Evolutionary conservation across 2,113 vertebrate genomes (phyloP).

Genomic region (Coturnix japonica): DNA sequence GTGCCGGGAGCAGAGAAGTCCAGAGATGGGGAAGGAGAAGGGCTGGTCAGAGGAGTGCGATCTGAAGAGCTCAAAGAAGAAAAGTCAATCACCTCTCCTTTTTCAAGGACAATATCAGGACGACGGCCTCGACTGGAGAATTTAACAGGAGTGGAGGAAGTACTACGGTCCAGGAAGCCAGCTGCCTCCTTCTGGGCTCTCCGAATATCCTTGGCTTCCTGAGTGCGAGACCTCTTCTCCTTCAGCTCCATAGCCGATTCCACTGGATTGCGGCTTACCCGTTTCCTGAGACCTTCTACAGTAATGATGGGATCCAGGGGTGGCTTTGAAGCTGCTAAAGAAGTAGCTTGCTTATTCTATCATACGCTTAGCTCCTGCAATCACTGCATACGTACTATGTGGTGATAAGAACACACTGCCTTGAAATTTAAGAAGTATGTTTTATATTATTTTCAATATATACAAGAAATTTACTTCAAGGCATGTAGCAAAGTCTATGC

Average conservation of each 20-base stretch:
- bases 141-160: slow-evolving; percentile 90
- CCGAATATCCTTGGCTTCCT: slow-evolving; percentile 97
- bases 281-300: slow-evolving; percentile 90
- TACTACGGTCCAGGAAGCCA: slow-evolving; percentile 84
- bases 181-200: slow-evolving; percentile 94
- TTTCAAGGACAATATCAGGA: slow-evolving; percentile 87
- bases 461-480: neutral
- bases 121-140: slow-evolving; percentile 79
- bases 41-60: slow-evolving; percentile 92
- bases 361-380: neutral
- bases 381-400: neutral
- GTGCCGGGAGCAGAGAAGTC: slow-evolving; percentile 97
- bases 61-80: slow-evolving; percentile 96
- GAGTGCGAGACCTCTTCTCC: slow-evolving; percentile 94
- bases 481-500: neutral
- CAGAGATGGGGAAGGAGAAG: slow-evolving; percentile 91
- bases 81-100: slow-evolving; percentile 95
- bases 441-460: neutral
- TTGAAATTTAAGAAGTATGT: neutral
- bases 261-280: slow-evolving; percentile 87
- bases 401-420: neutral
- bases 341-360: slow-evolving; percentile 15
- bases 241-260: slow-evolving; percentile 97
- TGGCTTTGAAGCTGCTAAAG: slow-evolving; percentile 80
- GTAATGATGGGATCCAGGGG: slow-evolving; percentile 90